Percentiles rank a stretch among this genome's conserved stretches.
Evolutionary conservation across 2,113 vertebrate species (phyloP).

Genomic region (Hemichromis elongatus): DNA sequence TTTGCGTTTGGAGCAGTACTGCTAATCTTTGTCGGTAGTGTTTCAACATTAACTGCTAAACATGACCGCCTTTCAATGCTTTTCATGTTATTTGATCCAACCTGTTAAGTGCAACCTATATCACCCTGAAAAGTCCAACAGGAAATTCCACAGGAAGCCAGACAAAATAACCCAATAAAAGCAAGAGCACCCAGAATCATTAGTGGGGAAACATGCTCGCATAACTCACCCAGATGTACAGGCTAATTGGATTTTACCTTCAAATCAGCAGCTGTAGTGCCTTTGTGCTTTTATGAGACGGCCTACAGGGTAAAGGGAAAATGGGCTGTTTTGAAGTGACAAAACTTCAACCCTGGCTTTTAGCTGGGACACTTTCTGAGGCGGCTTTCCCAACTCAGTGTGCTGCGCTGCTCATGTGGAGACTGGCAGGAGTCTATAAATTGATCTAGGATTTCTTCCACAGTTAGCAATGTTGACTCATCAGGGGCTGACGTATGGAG

Average conservation of each 20-base stretch:
- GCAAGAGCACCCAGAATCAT: conserved; percentile 84
- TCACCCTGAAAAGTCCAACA: conserved; percentile 84
- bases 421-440: background rate
- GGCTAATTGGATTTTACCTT: conserved; percentile 94
- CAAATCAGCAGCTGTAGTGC: conserved; percentile 83
- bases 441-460: conserved; percentile 15
- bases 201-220: conserved; percentile 86
- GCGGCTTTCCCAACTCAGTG: background rate
- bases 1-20: conserved; percentile 18
- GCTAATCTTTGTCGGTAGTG: conserved; percentile 45
- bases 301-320: conserved; percentile 81
- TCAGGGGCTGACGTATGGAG: conserved; percentile 50
- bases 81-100: conserved; percentile 84
- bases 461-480: conserved; percentile 37
- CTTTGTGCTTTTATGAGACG: conserved; percentile 82
- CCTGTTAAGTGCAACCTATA: conserved; percentile 87
- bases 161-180: conserved; percentile 95
- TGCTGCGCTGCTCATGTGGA: conserved; percentile 64
- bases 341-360: conserved; percentile 74
- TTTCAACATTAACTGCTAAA: conserved; percentile 71
- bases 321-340: conserved; percentile 76
- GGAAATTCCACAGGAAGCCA: conserved; percentile 94
- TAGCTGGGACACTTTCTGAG: conserved; percentile 70
- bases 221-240: conserved; percentile 91
- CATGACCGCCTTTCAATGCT: conserved; percentile 80